Base-by-base conservation (phyloP, 2,797 vertebrate genomes). In the Rhinoraja longicauda region DNA sequence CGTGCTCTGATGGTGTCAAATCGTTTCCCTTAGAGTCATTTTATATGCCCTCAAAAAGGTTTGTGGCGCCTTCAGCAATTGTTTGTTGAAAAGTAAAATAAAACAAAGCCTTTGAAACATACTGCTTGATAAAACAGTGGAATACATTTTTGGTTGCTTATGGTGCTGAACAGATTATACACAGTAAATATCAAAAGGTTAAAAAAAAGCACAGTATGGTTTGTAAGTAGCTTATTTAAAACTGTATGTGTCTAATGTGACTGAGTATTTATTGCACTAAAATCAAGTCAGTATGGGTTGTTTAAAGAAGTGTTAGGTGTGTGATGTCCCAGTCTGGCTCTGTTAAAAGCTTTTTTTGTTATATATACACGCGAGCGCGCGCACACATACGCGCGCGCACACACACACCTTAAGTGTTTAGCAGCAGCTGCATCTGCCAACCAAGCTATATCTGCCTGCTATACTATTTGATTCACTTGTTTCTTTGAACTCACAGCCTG, bases 201-300 rank as follows among this genome's bases (percentile, higher is more conserved):
- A 91, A 72, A 91, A 36, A 72, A 92, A 92, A 26, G 90, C 26
- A 75, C 72, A 53, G 72, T 75, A 75, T 75, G 24, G 70, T 92
- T 92, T 92, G 70, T 53, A 92, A 92, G 53, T 92, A 92, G 90
- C 90, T 92, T 92, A 92, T 92, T 92, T 92, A 75, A 92, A 72
- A 92, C 67, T 92, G 90, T 90, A 36, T 92, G 67, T 72, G 26
- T 92, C 36, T 92, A 72, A 53, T 57, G 90, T 92, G 90, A 73
- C 45, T 75, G 67, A 73, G 90, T 91, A 70, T 91, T 72, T 72
- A 91, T 92, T 92, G 90, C 90, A 92, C 90, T 15, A 92, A 92
- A 57, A 75, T 92, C 39, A 70, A 90, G 90, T 92, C 67, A 92
- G 72, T 57, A 53, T 12, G 45, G 90, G 70, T 53, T 73, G 67